phyloP scores from a whole-genome alignment of 2,113 vertebrate genomes.

The Platysternon megacephalum region DNA sequence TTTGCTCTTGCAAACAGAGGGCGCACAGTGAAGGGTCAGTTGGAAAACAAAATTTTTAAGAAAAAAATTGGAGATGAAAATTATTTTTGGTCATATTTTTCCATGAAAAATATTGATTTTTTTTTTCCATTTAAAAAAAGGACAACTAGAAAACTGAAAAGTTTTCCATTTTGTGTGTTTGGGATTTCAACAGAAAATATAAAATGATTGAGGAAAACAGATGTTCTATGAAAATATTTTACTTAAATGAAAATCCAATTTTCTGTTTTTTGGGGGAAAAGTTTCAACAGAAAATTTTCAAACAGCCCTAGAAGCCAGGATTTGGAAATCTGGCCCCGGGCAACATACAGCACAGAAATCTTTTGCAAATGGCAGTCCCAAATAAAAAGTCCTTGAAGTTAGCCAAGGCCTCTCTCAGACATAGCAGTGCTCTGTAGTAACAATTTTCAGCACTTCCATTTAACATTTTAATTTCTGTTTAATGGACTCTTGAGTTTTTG shows the following conservation, averaged over 20 bases:
- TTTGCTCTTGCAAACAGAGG: not conserved
- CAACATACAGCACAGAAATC: not conserved
- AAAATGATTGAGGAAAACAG: conserved; percentile 6
- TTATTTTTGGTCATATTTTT: not conserved
- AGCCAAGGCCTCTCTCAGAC: not conserved
- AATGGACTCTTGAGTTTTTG: not conserved
- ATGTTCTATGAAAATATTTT: not conserved
- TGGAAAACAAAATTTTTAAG: not conserved
- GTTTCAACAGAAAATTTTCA: not conserved
- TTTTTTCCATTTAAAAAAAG: not conserved
- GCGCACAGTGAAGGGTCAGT: not conserved
- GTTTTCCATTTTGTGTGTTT: not conserved
- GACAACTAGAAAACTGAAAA: not conserved
- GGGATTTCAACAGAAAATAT: not conserved
- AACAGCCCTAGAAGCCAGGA: not conserved
- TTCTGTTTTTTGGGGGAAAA: not conserved
- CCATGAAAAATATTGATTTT: not conserved
- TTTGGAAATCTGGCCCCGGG: not conserved
- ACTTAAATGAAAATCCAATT: not conserved
- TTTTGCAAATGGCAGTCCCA: not conserved
- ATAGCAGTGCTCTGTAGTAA: not conserved
- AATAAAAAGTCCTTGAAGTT: fast-evolving
- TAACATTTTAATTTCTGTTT: not conserved
- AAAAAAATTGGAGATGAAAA: not conserved
- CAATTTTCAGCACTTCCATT: not conserved